A percentile compares a stretch with the other conserved stretches of the same genome.
Conservation (phyloP, 2,888 invertebrate genomes). For the Pterostichus madidus region DNA sequence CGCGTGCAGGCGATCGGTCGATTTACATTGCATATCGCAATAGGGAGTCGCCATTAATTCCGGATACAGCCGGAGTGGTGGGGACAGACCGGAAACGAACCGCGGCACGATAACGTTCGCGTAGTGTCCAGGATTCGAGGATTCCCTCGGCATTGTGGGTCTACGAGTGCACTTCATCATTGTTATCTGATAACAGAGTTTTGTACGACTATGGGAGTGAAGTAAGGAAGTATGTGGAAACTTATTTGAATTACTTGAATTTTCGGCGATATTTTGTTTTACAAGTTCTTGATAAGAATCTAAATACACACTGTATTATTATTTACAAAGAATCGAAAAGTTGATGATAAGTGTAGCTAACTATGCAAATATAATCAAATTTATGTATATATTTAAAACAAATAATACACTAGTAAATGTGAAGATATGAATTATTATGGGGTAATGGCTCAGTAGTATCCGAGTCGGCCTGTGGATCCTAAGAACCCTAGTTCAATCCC, state of each 20-base stretch:
- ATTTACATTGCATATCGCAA: constrained; percentile 41
- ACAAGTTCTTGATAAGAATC: not conserved
- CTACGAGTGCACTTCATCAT: constrained; percentile 34
- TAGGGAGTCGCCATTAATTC: constrained; percentile 36
- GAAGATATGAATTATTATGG: too few species aligned
- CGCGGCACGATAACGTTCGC: constrained; percentile 41
- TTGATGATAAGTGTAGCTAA: too few species aligned
- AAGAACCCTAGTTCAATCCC: too few species aligned
- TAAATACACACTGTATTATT: not conserved
- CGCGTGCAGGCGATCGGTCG: constrained; percentile 38
- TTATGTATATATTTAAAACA: too few species aligned
- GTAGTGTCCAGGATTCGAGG: constrained; percentile 20
- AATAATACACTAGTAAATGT: too few species aligned
- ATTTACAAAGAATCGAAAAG: not conserved
- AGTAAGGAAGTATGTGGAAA: constrained; percentile 20
- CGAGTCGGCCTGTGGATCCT: too few species aligned
- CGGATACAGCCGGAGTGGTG: constrained; percentile 15
- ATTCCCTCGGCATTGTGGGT: constrained; percentile 8
- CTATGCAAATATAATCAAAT: too few species aligned
- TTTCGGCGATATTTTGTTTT: not conserved
- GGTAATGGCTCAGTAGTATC: too few species aligned
- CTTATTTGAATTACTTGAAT: constrained; percentile 5
- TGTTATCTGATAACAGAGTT: constrained; percentile 36
- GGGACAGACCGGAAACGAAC: constrained; percentile 41
- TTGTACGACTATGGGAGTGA: not conserved